phyloP scores from a whole-genome alignment of 2,113 vertebrate species.

The Rhynchopsitta pachyrhyncha region DNA sequence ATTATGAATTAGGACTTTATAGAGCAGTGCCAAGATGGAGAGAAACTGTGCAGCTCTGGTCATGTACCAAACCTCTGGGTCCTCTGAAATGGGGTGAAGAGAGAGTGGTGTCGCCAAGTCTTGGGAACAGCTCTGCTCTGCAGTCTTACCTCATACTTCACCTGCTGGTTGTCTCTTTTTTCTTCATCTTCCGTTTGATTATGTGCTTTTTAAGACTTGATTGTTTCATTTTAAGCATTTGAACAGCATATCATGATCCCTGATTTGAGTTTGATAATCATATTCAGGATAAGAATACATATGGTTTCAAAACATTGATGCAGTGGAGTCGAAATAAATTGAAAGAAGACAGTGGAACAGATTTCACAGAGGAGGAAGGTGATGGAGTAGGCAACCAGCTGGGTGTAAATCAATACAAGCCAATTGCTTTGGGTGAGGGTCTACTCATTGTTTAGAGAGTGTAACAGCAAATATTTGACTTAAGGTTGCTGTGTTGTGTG shows the following conservation, averaged over 20 bases:
- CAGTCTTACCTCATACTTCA: background rate
- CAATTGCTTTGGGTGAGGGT: background rate
- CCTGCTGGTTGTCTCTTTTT: background rate
- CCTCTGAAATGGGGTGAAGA: background rate
- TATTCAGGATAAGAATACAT: background rate
- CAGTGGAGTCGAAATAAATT: background rate
- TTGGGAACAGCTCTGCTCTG: background rate
- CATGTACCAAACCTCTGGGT: accelerated
- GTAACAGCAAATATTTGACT: background rate
- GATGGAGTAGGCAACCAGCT: background rate
- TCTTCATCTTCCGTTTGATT: background rate
- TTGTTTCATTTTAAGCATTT: background rate
- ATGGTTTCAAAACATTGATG: background rate
- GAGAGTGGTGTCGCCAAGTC: accelerated
- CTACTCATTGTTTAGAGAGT: background rate
- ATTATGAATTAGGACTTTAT: background rate
- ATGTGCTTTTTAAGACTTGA: background rate
- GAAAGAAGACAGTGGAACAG: background rate
- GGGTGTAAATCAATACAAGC: background rate
- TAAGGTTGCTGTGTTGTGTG: background rate
- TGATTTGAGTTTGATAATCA: background rate
- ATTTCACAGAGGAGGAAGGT: background rate
- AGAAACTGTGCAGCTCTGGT: background rate
- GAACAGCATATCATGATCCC: background rate
- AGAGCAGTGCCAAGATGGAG: background rate